These are phyloP conservation scores for Bombus haemorrhoidalis DNA, from an alignment of 1,140 invertebrate genomes.

Conservation along the genomic window DNA sequence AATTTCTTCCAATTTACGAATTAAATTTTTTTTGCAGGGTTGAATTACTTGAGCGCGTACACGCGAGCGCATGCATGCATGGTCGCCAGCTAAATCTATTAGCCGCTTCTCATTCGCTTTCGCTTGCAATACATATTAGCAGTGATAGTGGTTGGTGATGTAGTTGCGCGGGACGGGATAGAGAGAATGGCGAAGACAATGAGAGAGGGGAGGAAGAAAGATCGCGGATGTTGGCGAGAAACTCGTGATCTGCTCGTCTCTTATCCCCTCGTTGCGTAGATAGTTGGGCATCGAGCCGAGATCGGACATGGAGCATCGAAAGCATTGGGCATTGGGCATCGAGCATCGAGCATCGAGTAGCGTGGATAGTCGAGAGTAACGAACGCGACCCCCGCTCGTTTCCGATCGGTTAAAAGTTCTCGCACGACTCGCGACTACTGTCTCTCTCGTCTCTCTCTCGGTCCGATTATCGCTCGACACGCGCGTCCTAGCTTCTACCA, in stretches of 20 bases:
- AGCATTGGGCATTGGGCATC: neutral
- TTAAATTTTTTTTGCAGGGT: neutral
- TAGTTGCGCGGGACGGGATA: neutral
- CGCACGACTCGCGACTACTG: slow-evolving; percentile 4
- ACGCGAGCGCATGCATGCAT: neutral
- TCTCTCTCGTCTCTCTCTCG: slow-evolving; percentile 11
- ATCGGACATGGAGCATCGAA: neutral
- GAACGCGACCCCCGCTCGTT: slow-evolving; percentile 4
- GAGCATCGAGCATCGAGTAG: neutral
- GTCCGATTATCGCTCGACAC: slow-evolving; percentile 42
- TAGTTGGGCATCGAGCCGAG: neutral
- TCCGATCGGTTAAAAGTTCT: slow-evolving; percentile 21
- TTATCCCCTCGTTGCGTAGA: neutral
- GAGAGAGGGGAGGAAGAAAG: neutral
- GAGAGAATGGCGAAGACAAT: neutral
- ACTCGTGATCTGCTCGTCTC: slow-evolving; percentile 26
- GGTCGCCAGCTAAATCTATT: neutral
- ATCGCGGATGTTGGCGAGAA: slow-evolving; percentile 26
- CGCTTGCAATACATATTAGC: neutral
- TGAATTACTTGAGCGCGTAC: neutral
- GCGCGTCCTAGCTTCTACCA: slow-evolving; percentile 30
- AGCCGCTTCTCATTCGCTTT: slow-evolving; percentile 40
- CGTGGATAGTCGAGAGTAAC: slow-evolving; percentile 10
- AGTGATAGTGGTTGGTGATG: neutral
- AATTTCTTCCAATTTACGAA: neutral